Evolutionary conservation across 2,113 vertebrate genomes (phyloP).

Genomic region (Zosterops borbonicus): DNA sequence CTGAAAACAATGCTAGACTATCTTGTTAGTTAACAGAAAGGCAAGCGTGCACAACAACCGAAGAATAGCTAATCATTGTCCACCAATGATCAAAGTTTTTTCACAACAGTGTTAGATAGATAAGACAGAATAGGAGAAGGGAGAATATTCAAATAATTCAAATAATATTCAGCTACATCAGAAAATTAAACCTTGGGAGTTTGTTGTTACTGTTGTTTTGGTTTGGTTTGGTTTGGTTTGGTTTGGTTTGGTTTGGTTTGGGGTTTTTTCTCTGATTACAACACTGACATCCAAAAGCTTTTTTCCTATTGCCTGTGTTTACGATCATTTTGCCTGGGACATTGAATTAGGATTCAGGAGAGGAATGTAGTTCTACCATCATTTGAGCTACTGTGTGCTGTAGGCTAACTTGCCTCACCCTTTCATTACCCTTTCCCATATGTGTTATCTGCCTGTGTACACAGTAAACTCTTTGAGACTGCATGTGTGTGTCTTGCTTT

Average conservation of each 20-base stretch:
- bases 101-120: neutral
- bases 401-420: neutral
- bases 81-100: neutral
- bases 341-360: neutral
- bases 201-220: neutral
- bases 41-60: neutral
- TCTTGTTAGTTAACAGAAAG: neutral
- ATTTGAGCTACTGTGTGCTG: neutral
- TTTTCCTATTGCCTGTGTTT: neutral
- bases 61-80: neutral
- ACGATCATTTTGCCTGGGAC: neutral
- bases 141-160: neutral
- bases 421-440: neutral
- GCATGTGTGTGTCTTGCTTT: neutral
- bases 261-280: neutral
- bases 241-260: neutral
- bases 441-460: neutral
- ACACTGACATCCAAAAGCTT: neutral
- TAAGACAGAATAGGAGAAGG: neutral
- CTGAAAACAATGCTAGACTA: constrained; percentile 7
- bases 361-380: neutral
- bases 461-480: neutral
- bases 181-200: neutral
- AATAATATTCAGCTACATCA: neutral
- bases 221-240: neutral